Evolutionary conservation across 2,797 vertebrate genomes (phyloP).

Genomic region (Syngnathus acus): DNA sequence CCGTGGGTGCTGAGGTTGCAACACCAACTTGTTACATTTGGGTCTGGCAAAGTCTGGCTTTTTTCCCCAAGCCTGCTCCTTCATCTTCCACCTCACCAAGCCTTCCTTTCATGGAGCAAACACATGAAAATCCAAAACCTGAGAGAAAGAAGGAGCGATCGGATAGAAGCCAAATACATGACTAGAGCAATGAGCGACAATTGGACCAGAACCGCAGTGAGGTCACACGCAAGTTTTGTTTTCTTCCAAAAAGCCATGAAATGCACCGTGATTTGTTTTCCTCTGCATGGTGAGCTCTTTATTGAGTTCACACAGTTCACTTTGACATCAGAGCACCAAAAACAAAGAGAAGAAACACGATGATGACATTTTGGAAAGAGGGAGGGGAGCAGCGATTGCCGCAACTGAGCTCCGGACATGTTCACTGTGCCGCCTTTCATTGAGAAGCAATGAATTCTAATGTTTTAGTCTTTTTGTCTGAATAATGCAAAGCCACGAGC

Average conservation of each 20-base stretch:
- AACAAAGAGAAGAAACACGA: slow-evolving; percentile 44
- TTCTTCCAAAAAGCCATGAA: slow-evolving; percentile 75
- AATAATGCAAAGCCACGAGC: slow-evolving; percentile 76
- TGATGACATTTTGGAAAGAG: slow-evolving; percentile 36
- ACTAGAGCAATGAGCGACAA: slow-evolving; percentile 30
- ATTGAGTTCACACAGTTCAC: slow-evolving; percentile 38
- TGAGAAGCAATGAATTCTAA: slow-evolving; percentile 69
- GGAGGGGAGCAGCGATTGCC: slow-evolving; percentile 29
- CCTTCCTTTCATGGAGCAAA: slow-evolving; percentile 20
- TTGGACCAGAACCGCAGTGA: slow-evolving; percentile 17
- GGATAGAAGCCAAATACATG: slow-evolving; percentile 45
- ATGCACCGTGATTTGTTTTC: slow-evolving; percentile 63
- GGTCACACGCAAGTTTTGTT: slow-evolving; percentile 34
- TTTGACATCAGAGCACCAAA: slow-evolving; percentile 53
- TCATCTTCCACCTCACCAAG: slow-evolving; percentile 20
- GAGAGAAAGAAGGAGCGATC: slow-evolving; percentile 31
- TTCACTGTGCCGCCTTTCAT: slow-evolving; percentile 64
- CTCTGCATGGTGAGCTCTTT: slow-evolving; percentile 64
- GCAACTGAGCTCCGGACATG: slow-evolving; percentile 47
- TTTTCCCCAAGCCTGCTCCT: slow-evolving; percentile 12
- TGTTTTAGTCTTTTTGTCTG: slow-evolving; percentile 72
- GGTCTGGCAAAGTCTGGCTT: slow-evolving; percentile 27
- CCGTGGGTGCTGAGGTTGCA: not conserved
- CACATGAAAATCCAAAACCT: slow-evolving; percentile 24
- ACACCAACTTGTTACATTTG: slow-evolving; percentile 17